Evolutionary conservation across 2,888 invertebrate species (phyloP), one percentile per base, ranked within the genome.

Genomic region (Griposia aprilina): DNA sequence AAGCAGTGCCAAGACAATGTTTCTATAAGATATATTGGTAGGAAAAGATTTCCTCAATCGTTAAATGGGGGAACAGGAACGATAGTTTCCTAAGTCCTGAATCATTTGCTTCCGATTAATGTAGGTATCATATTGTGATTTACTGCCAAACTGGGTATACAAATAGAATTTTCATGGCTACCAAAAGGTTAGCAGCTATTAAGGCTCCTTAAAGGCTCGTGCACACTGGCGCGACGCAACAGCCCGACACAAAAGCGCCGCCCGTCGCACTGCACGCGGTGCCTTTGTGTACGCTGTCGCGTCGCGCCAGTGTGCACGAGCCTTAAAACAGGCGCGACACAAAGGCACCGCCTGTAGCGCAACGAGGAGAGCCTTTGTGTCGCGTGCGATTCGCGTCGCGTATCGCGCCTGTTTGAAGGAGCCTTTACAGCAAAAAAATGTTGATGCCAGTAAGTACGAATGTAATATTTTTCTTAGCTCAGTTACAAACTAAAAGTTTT

Each of bases 1-100:
- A 17, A 41, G 26, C 36, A 50, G 45, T 75, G 81, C 72, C 69
- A 85, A 73, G 57, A 66, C 45, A 65, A 65, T 68, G 41, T 75
- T 72, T 48, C 59, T 55, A 0, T 11, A 26, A n/a, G 36, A 60
- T 59, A 41, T 52, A 50, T 79, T 65, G 36, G 23, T 26, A 48
- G 52, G 8, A 48, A 36, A 52, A 66, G 26, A 57, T 81, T 50
- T 41, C n/a, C 48, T 62, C 41, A 55, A 60, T 52, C 55, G 15
- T 45, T 11, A 63, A 55, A n/a, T 30, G 7, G 20, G 3, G 30
- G 20, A 76, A 23, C 23, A 63, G 23, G 10, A 26, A 30, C 11
- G 11, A 50, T n/a, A n/a, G 73, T 73, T 45, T 75, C 48, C 41
- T 77, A 52, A 52, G 0, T 30, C 48, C 69, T 17, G 20, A 26